phyloP scores from a whole-genome alignment of 2,113 vertebrate genomes.

The Ailurus styani region DNA sequence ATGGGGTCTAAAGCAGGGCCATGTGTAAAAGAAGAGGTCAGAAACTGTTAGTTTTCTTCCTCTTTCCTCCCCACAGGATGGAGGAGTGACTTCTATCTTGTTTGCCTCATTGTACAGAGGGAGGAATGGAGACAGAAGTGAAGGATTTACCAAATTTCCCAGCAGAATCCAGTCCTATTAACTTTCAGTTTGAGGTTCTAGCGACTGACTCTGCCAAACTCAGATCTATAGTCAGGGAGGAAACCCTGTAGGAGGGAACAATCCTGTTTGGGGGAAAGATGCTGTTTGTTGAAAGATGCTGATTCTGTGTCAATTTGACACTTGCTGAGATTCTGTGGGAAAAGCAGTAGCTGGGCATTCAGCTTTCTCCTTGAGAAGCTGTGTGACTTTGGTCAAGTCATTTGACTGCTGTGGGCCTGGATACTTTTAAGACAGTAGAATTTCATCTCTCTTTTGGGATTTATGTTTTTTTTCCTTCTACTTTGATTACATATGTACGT shows the following conservation, averaged over 20 bases:
- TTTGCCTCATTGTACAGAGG: not conserved
- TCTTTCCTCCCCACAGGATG: not conserved
- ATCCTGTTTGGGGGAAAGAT: not conserved
- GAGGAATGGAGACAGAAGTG: not conserved
- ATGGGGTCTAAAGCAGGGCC: not conserved
- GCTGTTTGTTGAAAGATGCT: not conserved
- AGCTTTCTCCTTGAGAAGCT: not conserved
- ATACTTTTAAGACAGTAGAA: not conserved
- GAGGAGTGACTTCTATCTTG: not conserved
- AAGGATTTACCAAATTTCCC: not conserved
- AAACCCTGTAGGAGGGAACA: not conserved
- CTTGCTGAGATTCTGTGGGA: not conserved
- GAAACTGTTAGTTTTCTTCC: not conserved
- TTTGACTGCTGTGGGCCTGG: not conserved
- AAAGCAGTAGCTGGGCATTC: not conserved
- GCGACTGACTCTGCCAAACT: not conserved
- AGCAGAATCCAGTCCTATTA: not conserved
- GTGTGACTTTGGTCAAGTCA: not conserved
- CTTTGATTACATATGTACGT: not conserved
- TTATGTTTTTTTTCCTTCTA: not conserved
- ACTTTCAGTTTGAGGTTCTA: not conserved
- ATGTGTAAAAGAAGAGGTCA: not conserved
- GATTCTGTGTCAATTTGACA: not conserved
- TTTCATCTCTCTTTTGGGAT: not conserved
- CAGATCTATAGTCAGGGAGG: not conserved